A percentile compares a stretch with the other conserved stretches of the same genome.
Evolutionary conservation across 2,888 invertebrate genomes (phyloP).

Genomic region (Drosophila yooni): DNA sequence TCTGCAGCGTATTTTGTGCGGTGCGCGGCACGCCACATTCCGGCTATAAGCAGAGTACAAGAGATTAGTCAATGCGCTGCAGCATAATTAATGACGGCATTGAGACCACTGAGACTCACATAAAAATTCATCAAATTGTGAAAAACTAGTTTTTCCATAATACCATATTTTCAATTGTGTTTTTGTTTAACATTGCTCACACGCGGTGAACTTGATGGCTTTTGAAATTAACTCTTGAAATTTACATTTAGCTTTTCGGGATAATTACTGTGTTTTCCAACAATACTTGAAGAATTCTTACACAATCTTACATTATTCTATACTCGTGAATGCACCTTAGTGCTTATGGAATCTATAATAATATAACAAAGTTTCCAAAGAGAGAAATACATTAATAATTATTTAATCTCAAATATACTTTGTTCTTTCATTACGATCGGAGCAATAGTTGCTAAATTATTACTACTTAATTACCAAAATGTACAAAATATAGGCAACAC

Average conservation of each 20-base stretch:
- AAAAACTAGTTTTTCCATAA: conserved; percentile 41
- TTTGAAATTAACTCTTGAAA: conserved; percentile 20
- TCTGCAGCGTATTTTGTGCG: conserved; percentile 87
- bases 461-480: not conserved
- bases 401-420: not conserved
- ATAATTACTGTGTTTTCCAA: conserved; percentile 2
- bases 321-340: not conserved
- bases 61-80: conserved; percentile 32
- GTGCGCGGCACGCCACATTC: conserved; percentile 90
- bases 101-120: conserved; percentile 7
- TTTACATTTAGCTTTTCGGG: not conserved
- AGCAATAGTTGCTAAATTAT: not conserved
- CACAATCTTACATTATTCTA: conserved; percentile 15
- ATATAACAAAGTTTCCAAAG: not conserved
- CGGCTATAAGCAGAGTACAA: conserved; percentile 71
- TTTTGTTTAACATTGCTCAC: conserved; percentile 23
- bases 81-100: conserved; percentile 45
- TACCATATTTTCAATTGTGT: conserved; percentile 35
- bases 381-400: not conserved
- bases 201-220: conserved; percentile 32
- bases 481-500: not conserved
- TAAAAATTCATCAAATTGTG: conserved; percentile 11
- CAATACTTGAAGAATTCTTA: conserved; percentile 11
- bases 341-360: too few species aligned
- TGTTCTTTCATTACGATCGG: not conserved